Base-by-base conservation (phyloP, 2,113 vertebrate genomes). In the Sebastes schlegelii region DNA sequence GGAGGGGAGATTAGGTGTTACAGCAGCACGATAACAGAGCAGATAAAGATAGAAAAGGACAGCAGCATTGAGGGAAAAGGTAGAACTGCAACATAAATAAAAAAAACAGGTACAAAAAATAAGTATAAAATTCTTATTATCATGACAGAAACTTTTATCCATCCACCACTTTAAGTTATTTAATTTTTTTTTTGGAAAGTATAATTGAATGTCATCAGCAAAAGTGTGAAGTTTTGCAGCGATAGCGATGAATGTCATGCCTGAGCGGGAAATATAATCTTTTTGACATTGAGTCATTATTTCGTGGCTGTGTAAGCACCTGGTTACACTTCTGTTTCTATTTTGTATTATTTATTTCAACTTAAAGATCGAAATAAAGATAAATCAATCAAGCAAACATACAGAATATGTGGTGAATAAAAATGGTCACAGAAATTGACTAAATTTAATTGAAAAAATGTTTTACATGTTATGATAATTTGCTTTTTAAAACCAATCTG, bases 161-260 rank as follows among this genome's bases (percentile, higher is more conserved):
- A 63, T n/a, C 8, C 12, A 51, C 40, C 5, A 23, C 13, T 26
- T 62, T 7, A 62, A 54, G 42, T 40, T 1, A 42, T 65, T 72
- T 14, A 23, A 57, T 4, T 21, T 19, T 1, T 42, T 10, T 16
- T 16, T 46, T 23, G 3, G 3, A 13, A 64, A 63, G 23, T 65
- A 71, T 19, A 71, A 43, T 13, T 23, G 6, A 19, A 57, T 51
- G 26, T 83, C 60, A 71, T 77, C 74, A 57, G 60, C 51, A 76
- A 77, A 77, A 26, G 7, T 11, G 34, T 0, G 1, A 40, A 4
- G 13, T 14, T 64, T 55, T 57, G 7, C 1, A 64, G 49, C 2
- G 8, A 21, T 16, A 11, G 13, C 3, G 1, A 45, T 23, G 8
- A 45, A 65, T 45, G 8, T 23, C 8, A 40, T 51, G 26, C 1